These are phyloP conservation scores for Puffinus mauretanicus DNA, from an alignment of 2,113 vertebrate species.

Conservation along the genomic window DNA sequence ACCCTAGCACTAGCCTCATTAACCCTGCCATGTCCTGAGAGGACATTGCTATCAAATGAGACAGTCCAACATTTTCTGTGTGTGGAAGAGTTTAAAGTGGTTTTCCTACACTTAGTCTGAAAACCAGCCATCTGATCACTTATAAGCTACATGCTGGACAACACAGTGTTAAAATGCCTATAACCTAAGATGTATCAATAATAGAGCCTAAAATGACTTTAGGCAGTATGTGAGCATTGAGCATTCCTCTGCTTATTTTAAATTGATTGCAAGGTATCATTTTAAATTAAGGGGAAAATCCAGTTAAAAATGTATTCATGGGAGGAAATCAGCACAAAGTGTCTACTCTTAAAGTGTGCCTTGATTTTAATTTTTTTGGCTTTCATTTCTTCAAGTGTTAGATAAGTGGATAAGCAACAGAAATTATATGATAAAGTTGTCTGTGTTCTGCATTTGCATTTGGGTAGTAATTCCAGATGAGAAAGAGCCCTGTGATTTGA, in stretches of 20 bases:
- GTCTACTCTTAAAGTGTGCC: background rate
- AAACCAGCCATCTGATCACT: background rate
- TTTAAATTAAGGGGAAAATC: background rate
- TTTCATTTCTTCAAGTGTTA: background rate
- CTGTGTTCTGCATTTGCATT: slow-evolving; percentile 8
- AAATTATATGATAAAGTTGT: background rate
- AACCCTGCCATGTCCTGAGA: background rate
- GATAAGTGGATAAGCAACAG: slow-evolving; percentile 1
- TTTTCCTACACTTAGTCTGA: background rate
- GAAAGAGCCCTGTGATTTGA: background rate
- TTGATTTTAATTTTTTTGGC: background rate
- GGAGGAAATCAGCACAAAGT: background rate
- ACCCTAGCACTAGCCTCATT: background rate
- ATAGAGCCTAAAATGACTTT: background rate
- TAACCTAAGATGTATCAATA: background rate
- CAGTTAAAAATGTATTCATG: background rate
- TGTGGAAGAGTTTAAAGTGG: background rate
- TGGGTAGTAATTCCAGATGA: background rate
- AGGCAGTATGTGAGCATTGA: background rate
- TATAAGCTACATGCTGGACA: background rate
- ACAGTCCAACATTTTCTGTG: background rate
- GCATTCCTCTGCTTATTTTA: background rate
- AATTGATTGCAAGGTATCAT: background rate
- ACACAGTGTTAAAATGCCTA: background rate
- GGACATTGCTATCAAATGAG: background rate